A percentile compares a stretch with the other conserved stretches of the same genome.
phyloP scores from a whole-genome alignment of 1,140 invertebrate species.

The Drosophila tsacasi region DNA sequence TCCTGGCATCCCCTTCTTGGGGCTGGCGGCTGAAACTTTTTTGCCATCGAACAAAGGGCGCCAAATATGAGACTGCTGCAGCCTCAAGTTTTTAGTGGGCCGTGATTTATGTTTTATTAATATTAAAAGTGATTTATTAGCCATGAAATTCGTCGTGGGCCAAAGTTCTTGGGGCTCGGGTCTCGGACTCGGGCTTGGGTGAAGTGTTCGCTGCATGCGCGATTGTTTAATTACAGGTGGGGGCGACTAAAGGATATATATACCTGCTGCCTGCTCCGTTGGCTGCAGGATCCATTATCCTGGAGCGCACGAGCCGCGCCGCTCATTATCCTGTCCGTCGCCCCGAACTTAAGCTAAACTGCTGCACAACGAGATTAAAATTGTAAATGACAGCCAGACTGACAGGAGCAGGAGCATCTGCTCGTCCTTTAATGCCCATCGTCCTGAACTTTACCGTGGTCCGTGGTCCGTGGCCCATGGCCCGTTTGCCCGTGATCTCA shows the following conservation, averaged over 20 bases:
- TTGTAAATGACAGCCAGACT: conserved; percentile 79
- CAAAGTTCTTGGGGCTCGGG: conserved; percentile 15
- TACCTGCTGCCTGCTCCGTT: background rate
- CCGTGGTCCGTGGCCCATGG: background rate
- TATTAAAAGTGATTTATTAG: conserved; percentile 84
- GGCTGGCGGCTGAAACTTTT: conserved; percentile 15
- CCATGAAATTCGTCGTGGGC: conserved; percentile 68
- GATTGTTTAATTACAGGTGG: conserved; percentile 70
- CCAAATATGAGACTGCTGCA: conserved; percentile 41
- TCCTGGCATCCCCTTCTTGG: conserved; percentile 4
- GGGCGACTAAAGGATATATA: background rate
- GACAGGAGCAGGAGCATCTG: conserved; percentile 52
- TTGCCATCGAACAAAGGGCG: conserved; percentile 44
- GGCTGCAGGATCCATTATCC: conserved; percentile 37
- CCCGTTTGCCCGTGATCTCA: background rate
- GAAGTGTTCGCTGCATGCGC: conserved; percentile 49
- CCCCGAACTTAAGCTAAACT: conserved; percentile 75
- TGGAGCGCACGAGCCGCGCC: conserved; percentile 5
- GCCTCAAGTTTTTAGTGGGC: conserved; percentile 63
- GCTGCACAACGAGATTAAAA: conserved; percentile 82
- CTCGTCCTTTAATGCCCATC: conserved; percentile 22
- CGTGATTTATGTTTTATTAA: conserved; percentile 83
- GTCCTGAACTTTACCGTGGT: background rate
- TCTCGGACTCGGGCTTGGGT: background rate
- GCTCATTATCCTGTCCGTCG: conserved; percentile 64